phyloP scores from a whole-genome alignment of 2,113 vertebrate species.

The Abramis brama region DNA sequence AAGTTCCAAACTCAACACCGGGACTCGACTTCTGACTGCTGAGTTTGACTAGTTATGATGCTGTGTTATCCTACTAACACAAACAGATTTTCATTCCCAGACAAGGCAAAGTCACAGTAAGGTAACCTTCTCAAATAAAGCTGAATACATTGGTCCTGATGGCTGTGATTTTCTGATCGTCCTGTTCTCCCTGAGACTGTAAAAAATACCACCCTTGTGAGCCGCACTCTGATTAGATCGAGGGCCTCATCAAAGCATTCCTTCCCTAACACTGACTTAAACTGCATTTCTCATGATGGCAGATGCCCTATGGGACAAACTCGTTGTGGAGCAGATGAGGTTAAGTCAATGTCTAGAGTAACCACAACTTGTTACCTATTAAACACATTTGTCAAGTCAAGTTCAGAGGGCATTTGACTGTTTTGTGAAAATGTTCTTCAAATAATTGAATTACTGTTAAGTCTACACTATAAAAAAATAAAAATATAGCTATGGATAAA shows the following conservation, averaged over 20 bases:
- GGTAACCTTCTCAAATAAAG: conserved; percentile 36
- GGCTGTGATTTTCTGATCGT: conserved; percentile 11
- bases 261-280: conserved; percentile 49
- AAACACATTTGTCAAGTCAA: neutral
- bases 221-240: conserved; percentile 44
- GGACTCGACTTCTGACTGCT: neutral
- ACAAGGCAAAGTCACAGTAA: conserved; percentile 34
- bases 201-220: conserved; percentile 15
- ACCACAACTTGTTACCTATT: conserved; percentile 5
- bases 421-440: neutral
- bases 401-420: neutral
- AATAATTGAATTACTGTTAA: neutral
- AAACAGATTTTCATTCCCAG: neutral
- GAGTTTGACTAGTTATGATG: neutral
- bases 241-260: conserved; percentile 59
- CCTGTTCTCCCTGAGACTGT: neutral
- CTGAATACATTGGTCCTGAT: neutral
- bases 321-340: neutral
- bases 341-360: conserved; percentile 28
- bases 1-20: neutral
- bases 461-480: neutral
- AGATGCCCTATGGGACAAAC: conserved; percentile 7
- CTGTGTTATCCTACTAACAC: neutral
- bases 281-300: conserved; percentile 39
- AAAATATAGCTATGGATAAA: neutral